Percentiles rank a stretch among this genome's conserved stretches.
Evolutionary conservation across 30 jellyfish, hydroid and myxozoan genomes (phyloP).

Genomic region (Mastigias papua): DNA sequence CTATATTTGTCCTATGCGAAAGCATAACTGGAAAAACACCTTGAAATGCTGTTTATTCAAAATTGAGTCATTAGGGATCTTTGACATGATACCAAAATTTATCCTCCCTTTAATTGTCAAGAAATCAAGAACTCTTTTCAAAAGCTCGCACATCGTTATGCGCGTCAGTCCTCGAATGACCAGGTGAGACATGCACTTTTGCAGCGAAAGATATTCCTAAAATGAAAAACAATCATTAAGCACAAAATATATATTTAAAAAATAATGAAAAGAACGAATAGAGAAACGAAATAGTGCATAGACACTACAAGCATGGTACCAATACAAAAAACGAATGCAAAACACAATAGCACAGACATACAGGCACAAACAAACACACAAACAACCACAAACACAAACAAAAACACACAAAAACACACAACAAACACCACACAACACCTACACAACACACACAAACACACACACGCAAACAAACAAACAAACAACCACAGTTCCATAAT

Average conservation of each 20-base stretch:
- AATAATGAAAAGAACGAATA: too few relatives aligned
- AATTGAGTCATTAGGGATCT: constrained; percentile 55
- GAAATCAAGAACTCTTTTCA: constrained; percentile 78
- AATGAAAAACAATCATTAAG: neutral
- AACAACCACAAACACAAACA: neutral
- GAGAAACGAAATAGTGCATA: too few relatives aligned
- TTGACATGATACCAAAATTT: constrained; percentile 79
- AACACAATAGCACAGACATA: neutral
- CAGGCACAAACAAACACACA: neutral
- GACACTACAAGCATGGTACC: too few relatives aligned
- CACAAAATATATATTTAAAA: too few relatives aligned
- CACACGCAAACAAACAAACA: neutral
- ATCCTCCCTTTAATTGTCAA: constrained; percentile 78
- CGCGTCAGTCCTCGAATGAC: constrained; percentile 83
- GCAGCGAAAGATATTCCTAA: constrained; percentile 72
- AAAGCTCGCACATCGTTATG: constrained; percentile 76
- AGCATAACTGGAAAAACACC: constrained; percentile 44
- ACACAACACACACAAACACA: neutral
- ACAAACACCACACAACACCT: neutral
- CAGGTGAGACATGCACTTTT: constrained; percentile 64
- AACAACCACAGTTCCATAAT: neutral
- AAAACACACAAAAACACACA: neutral
- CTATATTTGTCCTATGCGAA: too few relatives aligned
- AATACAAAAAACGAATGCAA: too few relatives aligned
- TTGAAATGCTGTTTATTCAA: constrained; percentile 62